phyloP scores from a whole-genome alignment of 1,140 invertebrate species.

The Leptestheria dahalacensis region DNA sequence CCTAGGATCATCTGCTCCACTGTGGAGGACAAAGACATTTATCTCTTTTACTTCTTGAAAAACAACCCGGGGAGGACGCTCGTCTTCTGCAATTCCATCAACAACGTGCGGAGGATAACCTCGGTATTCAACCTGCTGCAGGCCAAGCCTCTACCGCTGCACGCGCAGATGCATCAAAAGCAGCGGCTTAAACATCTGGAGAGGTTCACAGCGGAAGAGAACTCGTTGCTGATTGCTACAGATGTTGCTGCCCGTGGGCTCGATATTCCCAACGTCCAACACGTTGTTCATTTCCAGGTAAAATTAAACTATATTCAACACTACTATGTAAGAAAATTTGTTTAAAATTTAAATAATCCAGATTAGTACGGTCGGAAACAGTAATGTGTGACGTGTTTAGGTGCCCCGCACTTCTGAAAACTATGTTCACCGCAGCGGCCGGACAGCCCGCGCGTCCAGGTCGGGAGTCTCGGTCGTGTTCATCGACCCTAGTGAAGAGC shows the following conservation, averaged over 20 bases:
- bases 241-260: constrained; percentile 94
- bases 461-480: constrained; percentile 83
- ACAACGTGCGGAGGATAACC: constrained; percentile 69
- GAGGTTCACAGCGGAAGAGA: constrained; percentile 56
- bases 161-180: constrained; percentile 89
- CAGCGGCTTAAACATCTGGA: constrained; percentile 91
- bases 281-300: constrained; percentile 96
- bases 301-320: no score
- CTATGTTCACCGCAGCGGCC: constrained; percentile 90
- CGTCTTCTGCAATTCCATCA: constrained; percentile 95
- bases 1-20: constrained; percentile 58
- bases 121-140: constrained; percentile 65
- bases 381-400: not conserved
- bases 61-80: constrained; percentile 74
- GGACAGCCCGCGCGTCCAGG: constrained; percentile 77
- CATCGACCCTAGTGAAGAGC: constrained; percentile 72
- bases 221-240: constrained; percentile 78
- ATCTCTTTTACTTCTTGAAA: constrained; percentile 82
- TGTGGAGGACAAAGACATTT: constrained; percentile 74
- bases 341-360: not conserved
- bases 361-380: no score
- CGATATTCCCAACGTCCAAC: constrained; percentile 84
- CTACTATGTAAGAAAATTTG: no score
- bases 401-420: constrained; percentile 76
- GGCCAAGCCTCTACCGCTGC: constrained; percentile 64